phyloP scores from a whole-genome alignment of 2,797 vertebrate species.

The Lutjanus campechanus region DNA sequence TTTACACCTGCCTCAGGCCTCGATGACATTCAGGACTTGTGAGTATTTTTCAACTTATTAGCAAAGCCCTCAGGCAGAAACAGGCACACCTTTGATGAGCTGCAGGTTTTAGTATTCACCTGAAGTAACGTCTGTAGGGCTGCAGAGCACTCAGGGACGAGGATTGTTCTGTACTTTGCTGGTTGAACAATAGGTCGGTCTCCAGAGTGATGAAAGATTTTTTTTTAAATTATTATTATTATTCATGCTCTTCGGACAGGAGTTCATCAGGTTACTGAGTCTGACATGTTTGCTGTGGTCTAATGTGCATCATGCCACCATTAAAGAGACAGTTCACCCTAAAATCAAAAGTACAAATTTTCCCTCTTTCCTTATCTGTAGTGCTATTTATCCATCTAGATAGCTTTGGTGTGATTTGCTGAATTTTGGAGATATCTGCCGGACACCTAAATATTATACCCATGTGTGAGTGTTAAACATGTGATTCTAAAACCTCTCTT shows the following conservation, averaged over 20 bases:
- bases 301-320: background rate
- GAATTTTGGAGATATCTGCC: too few species aligned
- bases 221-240: background rate
- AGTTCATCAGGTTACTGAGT: background rate
- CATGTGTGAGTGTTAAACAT: background rate
- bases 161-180: background rate
- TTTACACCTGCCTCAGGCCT: conserved; percentile 91
- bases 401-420: too few species aligned
- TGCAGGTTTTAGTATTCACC: conserved; percentile 6
- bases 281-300: background rate
- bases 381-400: too few species aligned
- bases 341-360: too few species aligned
- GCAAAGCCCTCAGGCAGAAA: conserved; percentile 15
- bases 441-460: background rate
- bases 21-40: conserved; percentile 95
- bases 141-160: background rate
- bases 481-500: background rate
- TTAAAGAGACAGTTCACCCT: too few species aligned
- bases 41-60: conserved; percentile 79
- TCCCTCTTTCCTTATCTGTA: too few species aligned
- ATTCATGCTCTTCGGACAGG: background rate
- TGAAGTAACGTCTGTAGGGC: background rate
- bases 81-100: conserved; percentile 2
- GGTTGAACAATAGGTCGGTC: background rate
- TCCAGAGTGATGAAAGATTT: background rate